phyloP scores from a whole-genome alignment of 2,888 invertebrate genomes.

The Torymus auratus region DNA sequence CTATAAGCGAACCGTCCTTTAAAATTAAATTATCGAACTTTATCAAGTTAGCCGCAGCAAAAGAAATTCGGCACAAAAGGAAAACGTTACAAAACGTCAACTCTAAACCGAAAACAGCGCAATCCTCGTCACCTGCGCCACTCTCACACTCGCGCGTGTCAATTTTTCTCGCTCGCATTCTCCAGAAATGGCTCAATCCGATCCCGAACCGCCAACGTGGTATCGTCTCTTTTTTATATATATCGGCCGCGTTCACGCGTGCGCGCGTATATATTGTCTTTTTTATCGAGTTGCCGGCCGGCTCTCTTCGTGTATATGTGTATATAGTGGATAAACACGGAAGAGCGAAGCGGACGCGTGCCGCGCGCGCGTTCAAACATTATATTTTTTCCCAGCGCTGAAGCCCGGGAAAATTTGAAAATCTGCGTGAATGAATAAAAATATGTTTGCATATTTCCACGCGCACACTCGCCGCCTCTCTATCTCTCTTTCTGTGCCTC shows the following conservation, averaged over 20 bases:
- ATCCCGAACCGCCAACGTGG: background rate
- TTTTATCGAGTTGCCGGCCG: conserved; percentile 32
- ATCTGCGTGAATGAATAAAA: conserved; percentile 49
- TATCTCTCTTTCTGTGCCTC: background rate
- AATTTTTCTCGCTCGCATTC: conserved; percentile 27
- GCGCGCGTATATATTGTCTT: background rate
- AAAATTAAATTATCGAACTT: no score
- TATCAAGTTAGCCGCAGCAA: no score
- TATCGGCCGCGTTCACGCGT: background rate
- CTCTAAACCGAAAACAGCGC: no score
- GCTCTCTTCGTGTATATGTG: background rate
- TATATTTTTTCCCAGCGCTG: conserved; percentile 36
- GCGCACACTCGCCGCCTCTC: conserved; percentile 10
- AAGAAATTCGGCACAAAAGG: no score
- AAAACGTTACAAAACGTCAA: no score
- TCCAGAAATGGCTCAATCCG: conserved; percentile 40
- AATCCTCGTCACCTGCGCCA: no score
- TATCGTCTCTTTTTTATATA: conserved; percentile 15
- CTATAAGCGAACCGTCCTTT: no score
- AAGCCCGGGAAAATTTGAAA: conserved; percentile 42
- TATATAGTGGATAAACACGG: conserved; percentile 6
- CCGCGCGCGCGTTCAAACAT: conserved; percentile 40
- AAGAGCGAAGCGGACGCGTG: conserved; percentile 15
- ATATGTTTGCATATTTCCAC: conserved; percentile 51
- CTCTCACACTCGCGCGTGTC: no score